Base-by-base conservation (phyloP, 2,797 vertebrate species). In the Syngnathus rostellatus region DNA sequence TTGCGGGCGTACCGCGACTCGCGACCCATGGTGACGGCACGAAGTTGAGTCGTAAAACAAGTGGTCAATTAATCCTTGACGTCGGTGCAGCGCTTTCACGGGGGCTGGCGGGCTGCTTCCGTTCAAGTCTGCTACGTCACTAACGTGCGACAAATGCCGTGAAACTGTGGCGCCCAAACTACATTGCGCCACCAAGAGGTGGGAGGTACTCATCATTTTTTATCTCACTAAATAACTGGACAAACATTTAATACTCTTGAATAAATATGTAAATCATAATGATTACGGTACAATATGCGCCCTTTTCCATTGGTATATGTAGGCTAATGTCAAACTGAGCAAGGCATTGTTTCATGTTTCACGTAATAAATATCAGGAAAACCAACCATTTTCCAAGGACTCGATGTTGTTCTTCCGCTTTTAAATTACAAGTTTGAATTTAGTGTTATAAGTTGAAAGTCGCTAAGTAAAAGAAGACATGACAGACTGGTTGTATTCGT, bases 1-100 rank as follows among this genome's bases (percentile, higher is more conserved):
- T 19, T 8, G 40, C 2, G 11, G 7, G 68, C 83, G 62, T 71
- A 91, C 91, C 91, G 88, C 9, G 90, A 92, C 69, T 92, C 91
- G 0, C 91, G 86, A 19, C 89, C 90, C 91, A 92, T 92, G 3
- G 2, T 16, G 48, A 25, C 0, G 37, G 3, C 12, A 53, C 50
- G 0, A 45, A 61, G 23, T 23, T 23, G 31, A 0, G 3, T 46
- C n/a, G 17, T 1, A 1, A 14, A 19, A 64, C 62, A 63, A 55
- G 2, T 50, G 63, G 12, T 10, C 60, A 14, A 12, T 9, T 51
- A 21, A 6, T 11, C 50, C 19, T 31, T 14, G 46, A 59, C 10
- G n/a, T 55, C 8, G 6, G 16, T 67, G 61, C 62, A 65, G 48
- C 25, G 41, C 19, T 21, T 68, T 38, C 11, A 16, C 66, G 16